Base-by-base conservation (phyloP, 2,888 invertebrate genomes). In the Clostera curtula region DNA sequence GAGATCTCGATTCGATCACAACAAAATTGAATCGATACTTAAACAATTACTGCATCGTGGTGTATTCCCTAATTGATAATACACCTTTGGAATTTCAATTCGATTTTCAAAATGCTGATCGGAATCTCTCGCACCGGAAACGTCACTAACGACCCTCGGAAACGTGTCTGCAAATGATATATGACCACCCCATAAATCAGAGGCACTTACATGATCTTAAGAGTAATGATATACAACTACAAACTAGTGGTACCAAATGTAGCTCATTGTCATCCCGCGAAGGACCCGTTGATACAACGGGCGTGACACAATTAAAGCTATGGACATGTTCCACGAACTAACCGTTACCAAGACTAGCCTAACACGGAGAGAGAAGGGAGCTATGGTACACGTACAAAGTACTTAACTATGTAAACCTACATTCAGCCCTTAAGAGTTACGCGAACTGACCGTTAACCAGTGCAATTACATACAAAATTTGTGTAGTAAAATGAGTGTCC, bases 171-270 rank as follows among this genome's bases (percentile, higher is more conserved):
- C 72, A 67, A 70, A 66, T 55, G 63, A 64, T 46, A 56, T 59
- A 59, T 69, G 67, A 68, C 68, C 75, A 72, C 77, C 82, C 79
- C 76, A 68, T 66, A 59, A 66, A 66, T 67, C 63, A 60, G 82
- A 83, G 82, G 82, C 82, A 83, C 82, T 82, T 83, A 77, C 56
- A 77, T 77, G 79, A 82, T 61, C 80, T 77, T 82, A 82, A 67
- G 43, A 67, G 59, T 83, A 80, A 79, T 82, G 80, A 82, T 83
- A 83, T 77, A 74, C 76, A 77, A 71, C 71, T 71, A 76, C 69
- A 51, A 55, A 65, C 74, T 79, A 79, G 66, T 72, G 75, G 73
- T 73, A 74, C 69, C 63, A 59, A 69, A 68, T 65, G 61, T 67
- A 74, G 74, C 75, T 74, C 73, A 57, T 64, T 59, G 69, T 68